Base-by-base conservation (phyloP, 1,140 invertebrate genomes). In the Semibalanus balanoides region DNA sequence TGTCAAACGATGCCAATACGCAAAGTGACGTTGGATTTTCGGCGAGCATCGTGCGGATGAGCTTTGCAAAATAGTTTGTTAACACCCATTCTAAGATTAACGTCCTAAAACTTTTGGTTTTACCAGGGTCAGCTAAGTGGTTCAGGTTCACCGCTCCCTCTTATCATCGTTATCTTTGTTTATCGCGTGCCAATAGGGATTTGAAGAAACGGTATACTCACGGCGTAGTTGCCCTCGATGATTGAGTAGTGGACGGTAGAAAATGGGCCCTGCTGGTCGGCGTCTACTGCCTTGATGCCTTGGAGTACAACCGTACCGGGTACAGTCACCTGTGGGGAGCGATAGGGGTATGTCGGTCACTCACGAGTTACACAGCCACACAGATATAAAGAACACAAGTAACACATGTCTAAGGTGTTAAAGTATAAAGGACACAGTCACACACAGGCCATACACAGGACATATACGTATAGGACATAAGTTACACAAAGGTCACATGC, bases 241-340 rank as follows among this genome's bases (percentile, higher is more conserved):
- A 95, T 90, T 74, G 89, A 88, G 83, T 96, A 96, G 81, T 93
- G 90, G 28, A 96, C 90, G 0, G 92, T 95, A 25, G 92, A 93
- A 85, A 92, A 94, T 28, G 93, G 92, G 27, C 94, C 93, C 30
- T 91, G 91, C 83, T 95, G 93, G 86, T 96, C 94, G 75, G 89
- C 88, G 85, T 96, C 94, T 40, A 88, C 83, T 0, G 93, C 93
- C 79, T 88, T 86, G 25, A 93, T 91, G 28, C 89, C 91, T 82
- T 90, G 88, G 17, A 93, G 83, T 69, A 94, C 90, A 79, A 91
- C 86, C 0, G 92, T 91, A 0, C 93, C 93, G 0, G 90, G 87
- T 0, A 93, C 90, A 0, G 93, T 93, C 69, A 93, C 90, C 88
- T 89, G 71, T 31, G 30, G 43, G 35, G 29, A 71, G 22, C 28